Base-by-base conservation (phyloP, 2,113 vertebrate species). In the Lutjanus erythropterus region DNA sequence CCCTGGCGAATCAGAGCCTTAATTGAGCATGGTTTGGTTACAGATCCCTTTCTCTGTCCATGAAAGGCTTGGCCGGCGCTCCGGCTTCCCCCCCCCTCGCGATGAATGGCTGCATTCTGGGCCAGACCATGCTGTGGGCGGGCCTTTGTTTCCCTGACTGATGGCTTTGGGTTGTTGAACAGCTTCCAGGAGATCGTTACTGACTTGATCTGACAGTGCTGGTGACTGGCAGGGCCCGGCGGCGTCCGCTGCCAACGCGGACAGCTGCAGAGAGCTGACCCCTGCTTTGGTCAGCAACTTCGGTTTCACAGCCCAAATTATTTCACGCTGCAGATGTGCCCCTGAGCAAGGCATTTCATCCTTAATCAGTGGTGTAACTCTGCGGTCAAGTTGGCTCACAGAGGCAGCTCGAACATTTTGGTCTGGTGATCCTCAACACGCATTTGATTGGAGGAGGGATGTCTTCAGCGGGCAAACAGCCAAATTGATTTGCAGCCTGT, bases 181-280 rank as follows among this genome's bases (percentile, higher is more conserved):
- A 27, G 85, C 67, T 87, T 88, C 89, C 91, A 91, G 79, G 76
- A 79, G 81, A 84, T 93, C 78, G 82, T 87, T 91, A 89, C 84
- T 58, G 84, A 91, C 87, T 85, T 70, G 81, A 83, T 86, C 70
- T 87, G 91, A 89, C 86, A 83, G 90, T 8, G 59, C 41, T 41
- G 75, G 55, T 44, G 82, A 72, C 60, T 72, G 75, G 83, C 81
- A 83, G 85, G 39, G 70, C 52, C 70, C 41, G n/a, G 60, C n/a
- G 44, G 83, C 66, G 33, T 64, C 71, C 21, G 44, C 46, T 82
- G 89, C 86, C 84, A 84, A 50, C 79, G 3, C 69, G 35, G 86
- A 93, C 90, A 88, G 90, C 87, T 90, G 88, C 79, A 68, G 80
- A 59, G 71, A 81, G 70, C 46, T 46, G 82, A 82, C 60, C 80